Evolutionary conservation across 23 tunicate genomes (phyloP).

Genomic region (Trididemnum clinides): DNA sequence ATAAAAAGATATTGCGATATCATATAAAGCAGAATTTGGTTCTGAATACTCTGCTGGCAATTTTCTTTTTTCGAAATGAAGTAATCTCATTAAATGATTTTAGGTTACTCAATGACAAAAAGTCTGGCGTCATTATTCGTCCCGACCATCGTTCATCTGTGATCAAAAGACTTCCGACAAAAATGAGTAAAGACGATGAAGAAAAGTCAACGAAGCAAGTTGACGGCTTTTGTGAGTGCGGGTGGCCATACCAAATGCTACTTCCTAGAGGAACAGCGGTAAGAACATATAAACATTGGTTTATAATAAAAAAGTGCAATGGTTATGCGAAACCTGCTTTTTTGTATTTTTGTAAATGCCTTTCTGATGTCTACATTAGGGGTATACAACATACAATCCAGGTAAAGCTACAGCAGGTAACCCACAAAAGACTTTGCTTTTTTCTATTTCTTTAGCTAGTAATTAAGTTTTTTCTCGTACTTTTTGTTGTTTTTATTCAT

Average conservation of each 20-base stretch:
- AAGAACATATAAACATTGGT: background rate
- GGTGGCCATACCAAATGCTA: slow-evolving; percentile 79
- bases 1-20: too few relatives aligned
- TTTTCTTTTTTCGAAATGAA: background rate
- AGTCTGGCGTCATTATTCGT: slow-evolving; percentile 43
- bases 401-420: too few relatives aligned
- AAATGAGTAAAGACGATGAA: slow-evolving; percentile 49
- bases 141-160: slow-evolving; percentile 76
- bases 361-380: too few relatives aligned
- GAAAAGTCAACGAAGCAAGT: background rate
- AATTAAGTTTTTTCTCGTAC: too few relatives aligned
- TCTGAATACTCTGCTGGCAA: background rate
- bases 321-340: too few relatives aligned
- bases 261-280: slow-evolving; percentile 79
- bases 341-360: too few relatives aligned
- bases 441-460: too few relatives aligned
- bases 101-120: slow-evolving; percentile 21
- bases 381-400: too few relatives aligned
- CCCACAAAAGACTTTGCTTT: too few relatives aligned
- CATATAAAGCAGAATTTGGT: background rate
- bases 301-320: too few relatives aligned
- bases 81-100: background rate
- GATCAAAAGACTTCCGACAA: slow-evolving; percentile 43
- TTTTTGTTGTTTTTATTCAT: too few relatives aligned
- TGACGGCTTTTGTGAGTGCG: slow-evolving; percentile 76